Base-by-base conservation (phyloP, 2,113 vertebrate species). In the Motacilla alba region DNA sequence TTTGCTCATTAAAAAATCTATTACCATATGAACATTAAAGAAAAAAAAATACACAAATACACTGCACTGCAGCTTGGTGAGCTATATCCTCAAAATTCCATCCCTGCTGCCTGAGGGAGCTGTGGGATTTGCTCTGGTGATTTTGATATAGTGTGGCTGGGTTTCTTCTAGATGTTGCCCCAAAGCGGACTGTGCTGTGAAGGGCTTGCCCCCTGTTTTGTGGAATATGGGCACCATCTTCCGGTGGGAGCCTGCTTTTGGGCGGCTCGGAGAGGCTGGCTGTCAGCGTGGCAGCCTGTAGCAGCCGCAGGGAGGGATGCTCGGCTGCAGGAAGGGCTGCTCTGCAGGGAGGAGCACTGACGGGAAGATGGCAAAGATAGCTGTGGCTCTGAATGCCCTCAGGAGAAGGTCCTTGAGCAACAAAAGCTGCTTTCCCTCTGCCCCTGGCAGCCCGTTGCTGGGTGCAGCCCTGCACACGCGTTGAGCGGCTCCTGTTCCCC, bases 171-270 rank as follows among this genome's bases (percentile, higher is more conserved):
- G 46, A 49, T 2, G 46, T 17, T 63, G 67, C 31, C 22, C 33
- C 7, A 4, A 11, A 56, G 23, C 0, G 2, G 37, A 7, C 20
- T 3, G 26, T 3, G 21, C 9, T 8, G 20, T 1, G 15, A 11
- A 50, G 39, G 2, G 27, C 46, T 66, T 26, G 43, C 13, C 35
- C 46, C 4, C 2, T 14, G 22, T 93, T 94, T 27, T 1, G 22
- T 68, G 85, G 85, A 14, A 80, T 77, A 63, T 43, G 44, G 68
- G 83, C 95, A 88, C 94, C 94, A 96, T 60, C 96, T 78, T 64
- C 90, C 82, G 90, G 93, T 11, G 35, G 33, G 11, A 96, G 18
- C 12, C 12, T 37, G 31, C 3, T 31, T 56, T 23, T 14, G 37
- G 50, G 44, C 0, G 22, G 46, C 55, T 82, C 27, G 3, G 2